Conservation (phyloP, 2,113 vertebrate species). For the Octodon degus region DNA sequence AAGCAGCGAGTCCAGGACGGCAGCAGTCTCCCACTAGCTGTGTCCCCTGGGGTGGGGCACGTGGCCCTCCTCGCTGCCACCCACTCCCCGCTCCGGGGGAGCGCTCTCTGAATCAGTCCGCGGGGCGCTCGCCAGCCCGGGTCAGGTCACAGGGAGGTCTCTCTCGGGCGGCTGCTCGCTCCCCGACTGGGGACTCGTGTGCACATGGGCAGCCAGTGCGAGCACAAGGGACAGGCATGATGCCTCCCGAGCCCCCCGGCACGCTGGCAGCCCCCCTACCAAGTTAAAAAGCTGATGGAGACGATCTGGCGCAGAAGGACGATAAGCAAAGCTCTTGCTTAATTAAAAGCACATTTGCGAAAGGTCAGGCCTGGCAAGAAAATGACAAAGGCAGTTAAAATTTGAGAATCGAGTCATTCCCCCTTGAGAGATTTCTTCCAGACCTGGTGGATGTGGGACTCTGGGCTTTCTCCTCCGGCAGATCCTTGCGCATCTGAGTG, state of each 20-base stretch:
- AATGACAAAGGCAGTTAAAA: slow-evolving; percentile 59
- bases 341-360: slow-evolving; percentile 78
- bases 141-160: background rate
- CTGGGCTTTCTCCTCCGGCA: slow-evolving; percentile 22
- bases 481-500: background rate
- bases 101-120: background rate
- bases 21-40: slow-evolving; percentile 69
- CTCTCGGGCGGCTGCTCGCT: fast-evolving
- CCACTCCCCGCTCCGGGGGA: background rate
- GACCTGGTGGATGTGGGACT: background rate
- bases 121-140: background rate
- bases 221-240: fast-evolving
- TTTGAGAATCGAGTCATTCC: slow-evolving; percentile 47
- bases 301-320: background rate
- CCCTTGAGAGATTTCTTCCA: slow-evolving; percentile 46
- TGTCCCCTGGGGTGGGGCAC: fast-evolving
- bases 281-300: background rate
- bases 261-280: background rate
- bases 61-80: background rate
- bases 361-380: slow-evolving; percentile 58
- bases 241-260: fast-evolving
- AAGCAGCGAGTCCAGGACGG: background rate
- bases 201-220: fast-evolving
- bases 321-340: slow-evolving; percentile 41
- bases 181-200: background rate